A percentile compares a stretch with the other conserved stretches of the same genome.
Evolutionary conservation across 2,888 invertebrate species (phyloP).

Genomic region (Cataglyphis rosenhaueri): DNA sequence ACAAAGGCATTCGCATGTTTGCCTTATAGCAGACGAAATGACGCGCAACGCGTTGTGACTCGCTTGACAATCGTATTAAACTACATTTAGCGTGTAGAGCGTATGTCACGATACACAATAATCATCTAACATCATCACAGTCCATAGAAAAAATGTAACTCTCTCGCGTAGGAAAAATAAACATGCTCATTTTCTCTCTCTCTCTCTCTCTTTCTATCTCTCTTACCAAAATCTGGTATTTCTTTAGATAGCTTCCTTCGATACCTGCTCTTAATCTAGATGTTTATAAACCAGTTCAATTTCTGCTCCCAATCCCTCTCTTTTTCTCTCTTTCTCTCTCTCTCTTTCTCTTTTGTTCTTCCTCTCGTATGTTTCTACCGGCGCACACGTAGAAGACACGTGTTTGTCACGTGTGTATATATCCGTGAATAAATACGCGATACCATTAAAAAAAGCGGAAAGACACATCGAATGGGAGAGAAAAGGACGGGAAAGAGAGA

Average conservation of each 20-base stretch:
- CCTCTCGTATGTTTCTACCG: neutral
- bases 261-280: conserved; percentile 75
- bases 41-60: conserved; percentile 20
- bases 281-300: conserved; percentile 70
- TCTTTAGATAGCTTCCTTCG: conserved; percentile 3
- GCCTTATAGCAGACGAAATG: conserved; percentile 44
- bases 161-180: neutral
- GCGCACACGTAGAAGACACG: conserved; percentile 51
- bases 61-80: conserved; percentile 42
- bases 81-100: conserved; percentile 19
- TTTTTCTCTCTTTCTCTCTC: conserved; percentile 39
- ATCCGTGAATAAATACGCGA: conserved; percentile 24
- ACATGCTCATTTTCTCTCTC: neutral
- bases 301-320: conserved; percentile 53
- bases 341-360: conserved; percentile 31
- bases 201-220: neutral
- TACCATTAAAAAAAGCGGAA: conserved; percentile 50
- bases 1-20: conserved; percentile 32
- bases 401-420: conserved; percentile 44
- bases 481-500: neutral
- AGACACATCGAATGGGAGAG: neutral
- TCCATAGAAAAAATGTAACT: neutral
- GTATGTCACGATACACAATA: conserved; percentile 10
- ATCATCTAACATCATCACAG: conserved; percentile 1
- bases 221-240: conserved; percentile 21